Evolutionary conservation across 2,797 vertebrate species (phyloP).

Genomic region (Schizothorax lantsangensis): DNA sequence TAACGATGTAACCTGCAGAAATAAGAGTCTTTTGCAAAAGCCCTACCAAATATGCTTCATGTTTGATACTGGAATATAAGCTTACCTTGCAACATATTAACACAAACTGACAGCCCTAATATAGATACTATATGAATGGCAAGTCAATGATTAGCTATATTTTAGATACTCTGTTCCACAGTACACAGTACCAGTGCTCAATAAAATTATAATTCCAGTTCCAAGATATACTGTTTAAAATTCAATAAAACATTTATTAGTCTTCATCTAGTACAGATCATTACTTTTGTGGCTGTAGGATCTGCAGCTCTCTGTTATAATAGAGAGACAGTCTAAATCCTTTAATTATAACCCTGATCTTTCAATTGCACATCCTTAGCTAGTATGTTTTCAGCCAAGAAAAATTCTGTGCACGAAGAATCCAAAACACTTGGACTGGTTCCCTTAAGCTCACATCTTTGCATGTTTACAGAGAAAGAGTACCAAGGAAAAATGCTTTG

Average conservation of each 20-base stretch:
- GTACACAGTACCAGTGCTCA: background rate
- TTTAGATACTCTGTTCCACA: background rate
- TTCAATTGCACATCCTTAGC: background rate
- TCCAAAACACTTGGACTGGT: background rate
- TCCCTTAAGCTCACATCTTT: background rate
- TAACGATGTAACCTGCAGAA: background rate
- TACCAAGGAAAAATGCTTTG: background rate
- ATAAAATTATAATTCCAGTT: background rate
- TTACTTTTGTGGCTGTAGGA: conserved; percentile 1
- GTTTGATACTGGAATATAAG: background rate
- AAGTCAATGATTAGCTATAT: background rate
- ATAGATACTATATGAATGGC: background rate
- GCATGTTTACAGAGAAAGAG: background rate
- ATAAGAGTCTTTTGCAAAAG: background rate
- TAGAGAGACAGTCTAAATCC: background rate
- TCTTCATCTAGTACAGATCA: background rate
- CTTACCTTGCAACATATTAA: too few species aligned
- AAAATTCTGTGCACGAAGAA: background rate
- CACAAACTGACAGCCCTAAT: background rate
- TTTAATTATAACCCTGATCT: conserved; percentile 27
- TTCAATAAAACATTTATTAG: conserved; percentile 2
- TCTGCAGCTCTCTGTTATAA: background rate
- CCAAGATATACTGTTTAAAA: conserved; percentile 1
- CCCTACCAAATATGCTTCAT: background rate
- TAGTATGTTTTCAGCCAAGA: conserved; percentile 1